A percentile compares a stretch with the other conserved stretches of the same genome.
Evolutionary conservation across 2,797 vertebrate species (phyloP).

Genomic region (Cetoscarus ocellatus): DNA sequence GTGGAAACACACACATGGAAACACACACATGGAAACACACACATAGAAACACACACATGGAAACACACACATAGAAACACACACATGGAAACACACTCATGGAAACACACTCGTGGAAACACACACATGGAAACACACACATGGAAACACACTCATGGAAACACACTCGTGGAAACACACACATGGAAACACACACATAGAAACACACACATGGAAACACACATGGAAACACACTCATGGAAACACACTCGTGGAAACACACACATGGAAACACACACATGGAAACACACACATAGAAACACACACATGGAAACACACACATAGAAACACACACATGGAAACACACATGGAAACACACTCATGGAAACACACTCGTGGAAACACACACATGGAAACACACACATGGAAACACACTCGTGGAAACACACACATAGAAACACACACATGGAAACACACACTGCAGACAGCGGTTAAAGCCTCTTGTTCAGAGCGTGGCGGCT

Average conservation of each 20-base stretch:
- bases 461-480: constrained; percentile 33
- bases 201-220: constrained; percentile 23
- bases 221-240: too few relatives aligned
- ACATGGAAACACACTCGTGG: too few relatives aligned
- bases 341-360: too few relatives aligned
- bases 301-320: constrained; percentile 22
- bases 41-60: constrained; percentile 30
- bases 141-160: too few relatives aligned
- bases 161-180: constrained; percentile 26
- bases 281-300: constrained; percentile 32
- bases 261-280: constrained; percentile 28
- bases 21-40: constrained; percentile 27
- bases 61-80: constrained; percentile 33
- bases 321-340: constrained; percentile 28
- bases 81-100: constrained; percentile 19
- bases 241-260: constrained; percentile 30
- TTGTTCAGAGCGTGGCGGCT: constrained; percentile 27
- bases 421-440: not conserved
- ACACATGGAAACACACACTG: not conserved
- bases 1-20: constrained; percentile 28
- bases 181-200: constrained; percentile 30
- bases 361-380: too few relatives aligned
- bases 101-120: too few relatives aligned
- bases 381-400: constrained; percentile 27
- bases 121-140: constrained; percentile 22